These are phyloP conservation scores for Boleophthalmus pectinirostris DNA, from an alignment of 2,113 vertebrate genomes.

Conservation along the genomic window DNA sequence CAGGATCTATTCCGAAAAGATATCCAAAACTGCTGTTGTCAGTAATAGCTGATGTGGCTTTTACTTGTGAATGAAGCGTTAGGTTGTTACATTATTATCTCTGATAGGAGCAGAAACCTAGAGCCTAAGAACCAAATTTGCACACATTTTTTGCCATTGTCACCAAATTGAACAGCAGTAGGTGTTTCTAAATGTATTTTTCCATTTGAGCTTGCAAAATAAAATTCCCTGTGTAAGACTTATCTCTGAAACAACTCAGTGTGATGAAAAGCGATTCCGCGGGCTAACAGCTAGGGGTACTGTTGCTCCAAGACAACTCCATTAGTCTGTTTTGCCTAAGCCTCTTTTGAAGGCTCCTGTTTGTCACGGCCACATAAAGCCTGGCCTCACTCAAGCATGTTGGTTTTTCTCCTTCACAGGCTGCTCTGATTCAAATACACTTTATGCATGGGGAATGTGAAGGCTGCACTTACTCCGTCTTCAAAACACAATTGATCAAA, in stretches of 20 bases:
- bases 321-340: constrained; percentile 32
- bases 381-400: neutral
- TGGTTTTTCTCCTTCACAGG: constrained; percentile 1
- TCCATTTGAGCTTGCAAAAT: neutral
- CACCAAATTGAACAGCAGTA: neutral
- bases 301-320: constrained; percentile 36
- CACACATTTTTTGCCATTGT: neutral
- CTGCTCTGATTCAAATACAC: neutral
- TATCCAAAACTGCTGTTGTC: too few relatives aligned
- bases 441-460: constrained; percentile 6
- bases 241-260: constrained; percentile 18
- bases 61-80: too few relatives aligned
- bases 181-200: neutral
- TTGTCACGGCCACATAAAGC: neutral
- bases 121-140: neutral
- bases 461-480: neutral
- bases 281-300: constrained; percentile 50
- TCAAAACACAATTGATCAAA: constrained; percentile 12
- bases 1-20: neutral
- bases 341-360: constrained; percentile 9
- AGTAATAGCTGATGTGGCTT: too few relatives aligned
- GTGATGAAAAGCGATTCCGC: constrained; percentile 47
- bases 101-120: too few relatives aligned
- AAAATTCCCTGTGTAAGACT: neutral
- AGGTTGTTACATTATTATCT: too few relatives aligned